Conservation (phyloP, 2,797 vertebrate genomes). For the Cuniculus paca region DNA sequence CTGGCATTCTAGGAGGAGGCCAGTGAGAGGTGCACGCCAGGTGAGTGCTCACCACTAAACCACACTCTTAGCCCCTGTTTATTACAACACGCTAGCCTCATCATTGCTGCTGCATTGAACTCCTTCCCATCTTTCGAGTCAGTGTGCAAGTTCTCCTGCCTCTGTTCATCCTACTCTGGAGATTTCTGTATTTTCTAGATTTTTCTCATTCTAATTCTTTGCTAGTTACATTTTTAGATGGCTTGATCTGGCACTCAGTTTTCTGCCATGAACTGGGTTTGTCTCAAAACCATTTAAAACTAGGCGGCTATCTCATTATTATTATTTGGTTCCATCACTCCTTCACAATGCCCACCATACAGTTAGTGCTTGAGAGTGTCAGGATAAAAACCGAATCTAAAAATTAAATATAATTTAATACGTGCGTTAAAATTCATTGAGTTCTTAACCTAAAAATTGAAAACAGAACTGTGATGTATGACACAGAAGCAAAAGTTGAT, state of each 20-base stretch:
- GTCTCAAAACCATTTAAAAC: constrained; percentile 31
- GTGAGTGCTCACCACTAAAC: neutral
- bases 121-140: neutral
- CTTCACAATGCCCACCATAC: neutral
- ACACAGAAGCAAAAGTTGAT: neutral
- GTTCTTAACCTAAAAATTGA: neutral
- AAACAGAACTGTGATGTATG: constrained; percentile 3
- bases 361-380: neutral
- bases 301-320: neutral
- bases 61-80: neutral
- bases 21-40: neutral
- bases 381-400: constrained; percentile 47
- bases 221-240: neutral
- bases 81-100: neutral
- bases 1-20: neutral
- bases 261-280: neutral
- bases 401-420: constrained; percentile 32
- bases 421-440: neutral
- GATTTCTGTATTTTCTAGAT: neutral
- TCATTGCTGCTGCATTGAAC: neutral
- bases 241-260: constrained; percentile 11
- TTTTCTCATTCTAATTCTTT: constrained; percentile 38
- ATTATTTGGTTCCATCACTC: neutral
- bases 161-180: neutral
- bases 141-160: neutral